A percentile compares a stretch with the other conserved stretches of the same genome.
Evolutionary conservation across 30 jellyfish, hydroid and myxozoan species (phyloP).

Genomic region (Hydractinia symbiolongicarpus): DNA sequence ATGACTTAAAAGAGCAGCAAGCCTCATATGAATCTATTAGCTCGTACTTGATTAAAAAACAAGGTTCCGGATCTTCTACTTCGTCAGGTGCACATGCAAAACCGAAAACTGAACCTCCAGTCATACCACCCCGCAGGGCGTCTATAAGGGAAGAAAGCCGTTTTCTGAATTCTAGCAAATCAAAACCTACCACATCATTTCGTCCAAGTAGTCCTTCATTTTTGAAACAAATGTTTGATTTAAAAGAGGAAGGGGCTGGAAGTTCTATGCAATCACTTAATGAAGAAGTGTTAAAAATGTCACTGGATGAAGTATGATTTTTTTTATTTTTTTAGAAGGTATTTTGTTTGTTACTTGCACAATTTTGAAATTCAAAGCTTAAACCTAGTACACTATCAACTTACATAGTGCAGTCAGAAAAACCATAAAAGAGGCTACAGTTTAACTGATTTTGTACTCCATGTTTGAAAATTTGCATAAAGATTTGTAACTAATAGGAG

Average conservation of each 20-base stretch:
- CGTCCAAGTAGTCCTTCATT: slow-evolving; percentile 12
- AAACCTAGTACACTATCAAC: too few relatives aligned
- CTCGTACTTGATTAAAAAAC: not conserved
- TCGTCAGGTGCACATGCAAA: not conserved
- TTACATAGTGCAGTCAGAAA: too few relatives aligned
- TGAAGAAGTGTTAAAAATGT: slow-evolving; percentile 11
- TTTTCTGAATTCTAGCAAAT: not conserved
- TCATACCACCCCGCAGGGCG: slow-evolving; percentile 28
- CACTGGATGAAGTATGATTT: not conserved
- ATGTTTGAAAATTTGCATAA: too few relatives aligned
- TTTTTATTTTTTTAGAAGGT: not conserved
- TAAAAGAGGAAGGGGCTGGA: slow-evolving; percentile 6
- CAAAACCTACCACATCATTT: slow-evolving; percentile 7
- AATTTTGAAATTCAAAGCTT: too few relatives aligned
- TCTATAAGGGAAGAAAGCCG: slow-evolving; percentile 32
- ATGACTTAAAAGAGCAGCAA: slow-evolving; percentile 46
- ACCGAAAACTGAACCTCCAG: slow-evolving; percentile 11
- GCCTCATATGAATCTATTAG: slow-evolving; percentile 12
- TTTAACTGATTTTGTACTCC: too few relatives aligned
- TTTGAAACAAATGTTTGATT: not conserved
- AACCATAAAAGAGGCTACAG: too few relatives aligned
- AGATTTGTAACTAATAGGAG: too few relatives aligned
- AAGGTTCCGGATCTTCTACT: not conserved
- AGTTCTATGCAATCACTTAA: slow-evolving; percentile 1
- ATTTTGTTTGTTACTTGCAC: too few relatives aligned